phyloP scores from a whole-genome alignment of 2,113 vertebrate species.

The Phylloscopus trochilus region DNA sequence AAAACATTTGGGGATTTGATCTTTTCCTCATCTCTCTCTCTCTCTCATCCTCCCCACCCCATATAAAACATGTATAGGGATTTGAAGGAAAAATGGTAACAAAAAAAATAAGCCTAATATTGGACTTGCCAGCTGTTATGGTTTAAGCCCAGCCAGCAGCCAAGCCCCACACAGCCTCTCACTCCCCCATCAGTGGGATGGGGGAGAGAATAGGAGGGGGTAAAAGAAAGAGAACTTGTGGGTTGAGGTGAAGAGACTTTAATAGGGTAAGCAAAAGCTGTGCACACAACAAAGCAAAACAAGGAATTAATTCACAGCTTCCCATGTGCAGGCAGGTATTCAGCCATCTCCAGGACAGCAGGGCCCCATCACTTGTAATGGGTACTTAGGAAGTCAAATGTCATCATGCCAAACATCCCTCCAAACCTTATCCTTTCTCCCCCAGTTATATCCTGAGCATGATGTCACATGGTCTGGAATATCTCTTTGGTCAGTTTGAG shows the following conservation, averaged over 20 bases:
- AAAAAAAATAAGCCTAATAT: neutral
- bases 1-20: neutral
- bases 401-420: neutral
- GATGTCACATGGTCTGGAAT: neutral
- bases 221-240: neutral
- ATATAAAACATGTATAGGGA: neutral
- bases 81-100: neutral
- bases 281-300: neutral
- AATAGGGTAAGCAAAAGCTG: neutral
- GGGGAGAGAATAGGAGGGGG: neutral
- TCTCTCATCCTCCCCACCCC: rapidly evolving
- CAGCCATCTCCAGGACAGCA: neutral
- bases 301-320: neutral
- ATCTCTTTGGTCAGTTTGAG: neutral
- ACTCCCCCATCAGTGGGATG: neutral
- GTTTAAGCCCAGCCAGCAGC: neutral
- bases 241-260: neutral
- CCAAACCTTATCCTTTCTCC: neutral
- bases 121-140: neutral
- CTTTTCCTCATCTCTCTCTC: neutral
- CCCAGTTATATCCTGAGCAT: neutral
- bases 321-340: neutral
- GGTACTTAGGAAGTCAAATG: neutral
- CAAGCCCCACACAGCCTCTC: neutral
- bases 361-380: neutral